Conservation (phyloP, 1,140 invertebrate species). For the Druon quercuslanigerum region DNA sequence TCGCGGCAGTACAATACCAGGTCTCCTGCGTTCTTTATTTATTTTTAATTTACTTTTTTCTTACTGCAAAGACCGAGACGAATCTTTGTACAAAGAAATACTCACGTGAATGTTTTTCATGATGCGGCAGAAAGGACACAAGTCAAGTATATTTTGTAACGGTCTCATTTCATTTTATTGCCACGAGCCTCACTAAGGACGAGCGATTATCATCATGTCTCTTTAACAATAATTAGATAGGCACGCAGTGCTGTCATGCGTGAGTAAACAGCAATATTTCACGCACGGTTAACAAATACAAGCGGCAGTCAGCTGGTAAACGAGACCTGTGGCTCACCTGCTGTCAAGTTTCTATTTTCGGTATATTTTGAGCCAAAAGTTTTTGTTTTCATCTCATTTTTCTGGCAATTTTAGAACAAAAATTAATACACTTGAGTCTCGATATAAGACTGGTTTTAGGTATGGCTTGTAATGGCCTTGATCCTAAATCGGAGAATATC, state of each 20-base stretch:
- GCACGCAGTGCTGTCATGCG: conserved; percentile 23
- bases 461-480: too few relatives aligned
- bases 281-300: conserved; percentile 11
- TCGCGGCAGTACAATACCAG: background rate
- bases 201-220: background rate
- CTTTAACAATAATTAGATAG: conserved; percentile 31
- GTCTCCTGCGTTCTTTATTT: background rate
- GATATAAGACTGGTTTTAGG: too few relatives aligned
- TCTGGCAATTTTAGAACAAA: too few relatives aligned
- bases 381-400: too few relatives aligned
- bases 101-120: conserved; percentile 6
- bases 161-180: conserved; percentile 6
- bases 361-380: too few relatives aligned
- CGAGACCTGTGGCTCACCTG: background rate
- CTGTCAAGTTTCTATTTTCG: too few relatives aligned
- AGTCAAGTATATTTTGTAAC: conserved; percentile 7
- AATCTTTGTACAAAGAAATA: conserved; percentile 26
- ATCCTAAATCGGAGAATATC: too few relatives aligned
- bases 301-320: background rate
- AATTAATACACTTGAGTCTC: too few relatives aligned
- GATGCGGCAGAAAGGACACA: conserved; percentile 1
- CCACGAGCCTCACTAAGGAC: conserved; percentile 1
- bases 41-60: background rate
- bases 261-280: conserved; percentile 33
- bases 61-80: background rate